Conservation (phyloP, 23 tunicate species). For the Trididemnum nubilum region DNA sequence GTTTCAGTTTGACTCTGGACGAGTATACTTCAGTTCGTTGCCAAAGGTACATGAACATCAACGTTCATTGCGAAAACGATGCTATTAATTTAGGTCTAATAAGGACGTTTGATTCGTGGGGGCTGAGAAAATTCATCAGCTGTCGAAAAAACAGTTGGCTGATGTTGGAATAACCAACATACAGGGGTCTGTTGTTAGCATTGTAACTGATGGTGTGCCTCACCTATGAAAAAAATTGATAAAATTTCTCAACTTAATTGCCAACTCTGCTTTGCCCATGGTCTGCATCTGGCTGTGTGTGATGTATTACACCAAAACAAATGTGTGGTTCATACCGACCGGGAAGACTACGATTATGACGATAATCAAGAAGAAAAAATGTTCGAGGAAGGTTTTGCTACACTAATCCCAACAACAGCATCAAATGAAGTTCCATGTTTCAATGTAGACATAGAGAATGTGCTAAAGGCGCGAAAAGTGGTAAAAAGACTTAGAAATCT, state of each 20-base stretch:
- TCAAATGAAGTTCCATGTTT: slow-evolving; percentile 10
- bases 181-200: slow-evolving; percentile 17
- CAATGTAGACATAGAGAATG: slow-evolving; percentile 16
- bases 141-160: slow-evolving; percentile 20
- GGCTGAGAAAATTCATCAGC: slow-evolving; percentile 6
- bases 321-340: background rate
- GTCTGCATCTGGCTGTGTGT: slow-evolving; percentile 20
- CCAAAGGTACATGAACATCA: slow-evolving; percentile 21
- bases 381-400: slow-evolving; percentile 21
- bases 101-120: slow-evolving; percentile 12
- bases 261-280: slow-evolving; percentile 27
- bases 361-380: slow-evolving; percentile 8
- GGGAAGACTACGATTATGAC: slow-evolving; percentile 24
- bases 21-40: slow-evolving; percentile 12
- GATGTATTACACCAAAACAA: slow-evolving; percentile 6
- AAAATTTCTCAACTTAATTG: slow-evolving; percentile 24
- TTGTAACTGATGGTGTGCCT: slow-evolving; percentile 22
- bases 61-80: slow-evolving; percentile 22
- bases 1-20: slow-evolving; percentile 25
- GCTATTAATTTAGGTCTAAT: slow-evolving; percentile 22
- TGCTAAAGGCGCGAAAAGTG: background rate
- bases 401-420: slow-evolving; percentile 1
- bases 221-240: slow-evolving; percentile 23
- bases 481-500: background rate
- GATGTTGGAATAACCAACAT: slow-evolving; percentile 33